Conservation (phyloP, 2,888 invertebrate species). For the Tiphia femorata region DNA sequence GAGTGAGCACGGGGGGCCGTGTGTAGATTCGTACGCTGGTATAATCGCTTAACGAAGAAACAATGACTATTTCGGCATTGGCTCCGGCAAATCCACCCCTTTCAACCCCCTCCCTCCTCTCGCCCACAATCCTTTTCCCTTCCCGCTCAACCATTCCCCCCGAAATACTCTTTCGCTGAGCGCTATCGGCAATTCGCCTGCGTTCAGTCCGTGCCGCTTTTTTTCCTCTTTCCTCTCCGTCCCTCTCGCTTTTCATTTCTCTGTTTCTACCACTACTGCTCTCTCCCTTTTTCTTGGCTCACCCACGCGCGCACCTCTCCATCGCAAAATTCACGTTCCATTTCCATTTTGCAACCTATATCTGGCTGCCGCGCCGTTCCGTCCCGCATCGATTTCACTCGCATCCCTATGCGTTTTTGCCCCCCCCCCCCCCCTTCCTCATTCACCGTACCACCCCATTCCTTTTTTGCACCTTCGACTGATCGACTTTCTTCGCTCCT, state of each 20-base stretch:
- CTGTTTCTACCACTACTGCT: too few relatives aligned
- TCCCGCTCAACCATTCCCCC: slow-evolving; percentile 13
- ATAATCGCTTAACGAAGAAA: slow-evolving; percentile 48
- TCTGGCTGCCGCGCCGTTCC: slow-evolving; percentile 32
- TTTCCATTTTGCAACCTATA: slow-evolving; percentile 38
- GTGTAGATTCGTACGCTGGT: slow-evolving; percentile 11
- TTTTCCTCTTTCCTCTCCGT: slow-evolving; percentile 8
- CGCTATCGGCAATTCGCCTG: slow-evolving; percentile 32
- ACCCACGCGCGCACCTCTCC: too few relatives aligned
- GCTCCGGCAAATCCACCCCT: slow-evolving; percentile 29
- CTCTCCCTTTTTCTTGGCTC: too few relatives aligned
- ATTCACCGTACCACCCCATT: neutral
- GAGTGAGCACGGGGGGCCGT: slow-evolving; percentile 19
- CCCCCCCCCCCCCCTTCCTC: slow-evolving; percentile 9
- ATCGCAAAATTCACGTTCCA: slow-evolving; percentile 31
- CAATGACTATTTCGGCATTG: slow-evolving; percentile 39
- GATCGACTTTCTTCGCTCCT: neutral
- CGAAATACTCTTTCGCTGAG: slow-evolving; percentile 7
- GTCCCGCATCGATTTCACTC: slow-evolving; percentile 28
- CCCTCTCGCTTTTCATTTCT: neutral
- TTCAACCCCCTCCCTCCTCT: slow-evolving; percentile 8
- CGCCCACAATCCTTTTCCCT: slow-evolving; percentile 12
- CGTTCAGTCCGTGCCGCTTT: slow-evolving; percentile 12
- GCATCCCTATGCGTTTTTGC: slow-evolving; percentile 15
- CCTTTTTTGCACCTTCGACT: slow-evolving; percentile 1